A percentile compares a stretch with the other conserved stretches of the same genome.
Evolutionary conservation across 1,140 invertebrate species (phyloP).

Genomic region (Drosophila takahashii): DNA sequence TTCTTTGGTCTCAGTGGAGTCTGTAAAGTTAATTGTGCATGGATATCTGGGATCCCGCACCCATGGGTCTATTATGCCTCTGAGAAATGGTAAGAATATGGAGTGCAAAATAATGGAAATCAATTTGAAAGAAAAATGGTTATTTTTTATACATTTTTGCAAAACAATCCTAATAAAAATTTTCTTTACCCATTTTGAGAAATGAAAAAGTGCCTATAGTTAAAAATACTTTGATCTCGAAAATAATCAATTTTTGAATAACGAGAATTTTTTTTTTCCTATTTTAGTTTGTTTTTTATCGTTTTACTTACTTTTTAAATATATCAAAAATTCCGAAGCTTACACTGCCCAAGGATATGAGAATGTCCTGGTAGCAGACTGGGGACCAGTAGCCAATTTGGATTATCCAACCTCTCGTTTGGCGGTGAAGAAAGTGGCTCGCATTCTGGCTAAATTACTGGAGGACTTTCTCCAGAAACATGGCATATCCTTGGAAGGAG

Average conservation of each 20-base stretch:
- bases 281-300: too few species aligned
- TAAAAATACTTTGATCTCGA: too few species aligned
- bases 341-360: constrained; percentile 66
- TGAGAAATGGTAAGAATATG: constrained; percentile 64
- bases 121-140: too few species aligned
- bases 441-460: constrained; percentile 49
- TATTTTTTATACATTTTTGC: too few species aligned
- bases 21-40: constrained; percentile 77
- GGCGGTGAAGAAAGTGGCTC: constrained; percentile 49
- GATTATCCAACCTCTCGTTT: constrained; percentile 66
- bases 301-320: not conserved
- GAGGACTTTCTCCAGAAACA: constrained; percentile 59
- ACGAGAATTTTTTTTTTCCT: too few species aligned
- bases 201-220: too few species aligned
- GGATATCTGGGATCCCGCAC: constrained; percentile 66
- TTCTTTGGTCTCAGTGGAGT: constrained; percentile 8
- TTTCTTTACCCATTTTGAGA: too few species aligned
- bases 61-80: constrained; percentile 70
- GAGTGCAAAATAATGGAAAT: not conserved
- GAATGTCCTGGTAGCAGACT: constrained; percentile 73
- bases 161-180: too few species aligned
- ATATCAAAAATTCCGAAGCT: constrained; percentile 29
- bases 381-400: constrained; percentile 66
- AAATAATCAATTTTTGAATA: too few species aligned
- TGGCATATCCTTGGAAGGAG: constrained; percentile 60